A percentile compares a stretch with the other conserved stretches of the same genome.
These are phyloP conservation scores for Pristionchus fissidentatus DNA, from an alignment of 2,888 invertebrate genomes.

Conservation along the genomic window DNA sequence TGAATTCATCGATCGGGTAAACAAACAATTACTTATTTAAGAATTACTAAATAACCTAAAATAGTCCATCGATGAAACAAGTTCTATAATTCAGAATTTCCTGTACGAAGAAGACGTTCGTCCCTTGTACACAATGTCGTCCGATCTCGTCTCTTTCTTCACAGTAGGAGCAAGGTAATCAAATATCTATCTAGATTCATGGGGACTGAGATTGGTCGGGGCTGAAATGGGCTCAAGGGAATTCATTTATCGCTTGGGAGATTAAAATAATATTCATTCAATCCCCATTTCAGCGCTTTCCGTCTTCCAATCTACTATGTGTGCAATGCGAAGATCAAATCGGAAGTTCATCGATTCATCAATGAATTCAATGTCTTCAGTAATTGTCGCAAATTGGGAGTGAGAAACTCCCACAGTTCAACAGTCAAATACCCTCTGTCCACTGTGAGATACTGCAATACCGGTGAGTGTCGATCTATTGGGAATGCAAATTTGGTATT, in stretches of 20 bases:
- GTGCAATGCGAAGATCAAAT: slow-evolving; percentile 67
- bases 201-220: not conserved
- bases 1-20: slow-evolving; percentile 56
- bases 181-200: no score
- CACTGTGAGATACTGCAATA: slow-evolving; percentile 64
- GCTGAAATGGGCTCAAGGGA: not conserved
- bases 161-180: slow-evolving; percentile 66
- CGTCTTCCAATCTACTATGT: slow-evolving; percentile 71
- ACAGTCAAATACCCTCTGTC: slow-evolving; percentile 54
- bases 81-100: slow-evolving; percentile 51
- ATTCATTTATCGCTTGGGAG: not conserved
- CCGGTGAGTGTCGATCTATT: slow-evolving; percentile 46
- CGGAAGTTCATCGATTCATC: slow-evolving; percentile 50
- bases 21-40: not conserved
- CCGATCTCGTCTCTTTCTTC: slow-evolving; percentile 68
- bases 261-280: not conserved
- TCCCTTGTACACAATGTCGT: slow-evolving; percentile 68
- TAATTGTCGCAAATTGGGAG: not conserved
- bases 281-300: slow-evolving; percentile 61
- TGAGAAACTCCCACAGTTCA: not conserved
- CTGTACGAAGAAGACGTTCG: slow-evolving; percentile 62
- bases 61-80: no score
- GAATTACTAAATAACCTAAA: not conserved
- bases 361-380: not conserved
- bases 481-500: no score